Evolutionary conservation across 2,888 invertebrate genomes (phyloP).

Genomic region (Drosophila fulvimacula): DNA sequence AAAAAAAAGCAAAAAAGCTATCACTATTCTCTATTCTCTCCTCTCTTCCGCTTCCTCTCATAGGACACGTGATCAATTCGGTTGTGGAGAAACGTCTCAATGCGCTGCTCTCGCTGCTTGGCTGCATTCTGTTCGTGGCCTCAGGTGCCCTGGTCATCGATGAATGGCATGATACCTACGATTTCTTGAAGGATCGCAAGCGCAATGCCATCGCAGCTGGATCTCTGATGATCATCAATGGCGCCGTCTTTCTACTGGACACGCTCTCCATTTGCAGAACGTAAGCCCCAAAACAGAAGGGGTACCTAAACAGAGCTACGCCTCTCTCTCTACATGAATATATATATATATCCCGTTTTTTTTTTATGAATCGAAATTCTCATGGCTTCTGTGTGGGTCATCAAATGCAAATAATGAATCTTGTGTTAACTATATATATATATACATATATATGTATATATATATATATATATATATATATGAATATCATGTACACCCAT

Average conservation of each 20-base stretch:
- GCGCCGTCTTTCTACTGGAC: conserved; percentile 82
- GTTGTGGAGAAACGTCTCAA: conserved; percentile 83
- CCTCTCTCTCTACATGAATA: conserved; percentile 20
- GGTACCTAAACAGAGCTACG: background rate
- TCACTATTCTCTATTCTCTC: background rate
- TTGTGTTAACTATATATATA: conserved; percentile 37
- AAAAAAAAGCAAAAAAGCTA: background rate
- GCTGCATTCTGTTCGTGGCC: conserved; percentile 81
- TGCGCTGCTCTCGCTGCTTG: conserved; percentile 80
- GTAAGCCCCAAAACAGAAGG: conserved; percentile 65
- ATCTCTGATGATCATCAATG: conserved; percentile 83
- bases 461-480: conserved; percentile 16
- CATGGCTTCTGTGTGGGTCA: conserved; percentile 57
- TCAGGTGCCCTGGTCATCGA: conserved; percentile 83
- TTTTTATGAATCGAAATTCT: conserved; percentile 52
- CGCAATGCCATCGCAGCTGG: conserved; percentile 83
- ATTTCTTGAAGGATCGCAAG: conserved; percentile 75
- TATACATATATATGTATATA: conserved; percentile 36
- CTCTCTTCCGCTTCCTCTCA: background rate
- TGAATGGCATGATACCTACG: conserved; percentile 79
- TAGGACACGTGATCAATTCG: conserved; percentile 81
- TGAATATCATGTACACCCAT: conserved; percentile 45
- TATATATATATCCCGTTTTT: conserved; percentile 16
- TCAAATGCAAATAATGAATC: conserved; percentile 43
- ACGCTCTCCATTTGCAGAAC: conserved; percentile 83